Conservation (phyloP, 2,113 vertebrate genomes). For the Heptranchias perlo region DNA sequence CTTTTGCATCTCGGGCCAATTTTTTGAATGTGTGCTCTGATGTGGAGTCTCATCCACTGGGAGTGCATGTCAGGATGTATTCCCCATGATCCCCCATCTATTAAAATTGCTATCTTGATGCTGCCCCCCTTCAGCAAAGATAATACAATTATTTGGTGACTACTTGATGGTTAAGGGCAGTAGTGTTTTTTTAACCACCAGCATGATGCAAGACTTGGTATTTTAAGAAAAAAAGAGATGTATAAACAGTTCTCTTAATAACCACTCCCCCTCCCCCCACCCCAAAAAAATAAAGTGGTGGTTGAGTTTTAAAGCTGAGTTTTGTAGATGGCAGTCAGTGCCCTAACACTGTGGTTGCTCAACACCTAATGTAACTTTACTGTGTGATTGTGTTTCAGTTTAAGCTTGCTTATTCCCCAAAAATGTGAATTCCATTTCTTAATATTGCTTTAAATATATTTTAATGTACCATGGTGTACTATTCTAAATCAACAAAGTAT, state of each 20-base stretch:
- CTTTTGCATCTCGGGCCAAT: not conserved
- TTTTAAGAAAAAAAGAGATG: no score
- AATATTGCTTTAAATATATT: not conserved
- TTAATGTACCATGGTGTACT: not conserved
- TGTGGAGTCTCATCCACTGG: not conserved
- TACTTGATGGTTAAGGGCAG: not conserved
- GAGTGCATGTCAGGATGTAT: not conserved
- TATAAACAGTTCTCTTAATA: not conserved
- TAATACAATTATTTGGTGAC: not conserved
- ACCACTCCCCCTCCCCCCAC: no score
- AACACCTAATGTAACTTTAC: not conserved
- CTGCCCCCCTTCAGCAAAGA: not conserved
- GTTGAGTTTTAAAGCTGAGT: not conserved
- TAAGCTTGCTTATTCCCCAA: not conserved
- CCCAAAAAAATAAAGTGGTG: not conserved
- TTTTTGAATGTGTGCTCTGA: not conserved
- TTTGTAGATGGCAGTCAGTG: not conserved
- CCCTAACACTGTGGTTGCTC: not conserved
- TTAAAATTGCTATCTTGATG: not conserved
- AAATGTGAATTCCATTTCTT: not conserved
- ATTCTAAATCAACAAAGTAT: not conserved
- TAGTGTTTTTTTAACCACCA: not conserved
- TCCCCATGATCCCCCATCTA: not conserved
- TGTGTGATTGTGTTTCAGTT: not conserved
- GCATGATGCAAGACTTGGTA: no score